These are phyloP conservation scores for Drosophila pegasa DNA, from an alignment of 2,888 invertebrate genomes.

Conservation along the genomic window DNA sequence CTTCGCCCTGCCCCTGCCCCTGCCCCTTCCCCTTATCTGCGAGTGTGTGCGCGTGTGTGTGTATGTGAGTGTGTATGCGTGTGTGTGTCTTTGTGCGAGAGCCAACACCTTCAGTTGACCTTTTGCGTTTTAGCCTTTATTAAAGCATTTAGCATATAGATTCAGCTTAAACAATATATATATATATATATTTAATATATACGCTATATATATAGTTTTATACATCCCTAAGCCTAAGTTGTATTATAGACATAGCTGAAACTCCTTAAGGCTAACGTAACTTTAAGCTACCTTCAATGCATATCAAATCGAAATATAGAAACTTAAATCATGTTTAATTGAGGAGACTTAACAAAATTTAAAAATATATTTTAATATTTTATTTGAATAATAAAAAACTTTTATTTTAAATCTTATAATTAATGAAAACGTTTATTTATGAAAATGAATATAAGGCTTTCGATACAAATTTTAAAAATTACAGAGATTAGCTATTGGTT, in stretches of 20 bases:
- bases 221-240: slow-evolving; percentile 48
- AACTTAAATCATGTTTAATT: slow-evolving; percentile 2
- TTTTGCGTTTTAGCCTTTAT: slow-evolving; percentile 7
- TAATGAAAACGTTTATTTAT: no score
- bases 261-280: slow-evolving; percentile 9
- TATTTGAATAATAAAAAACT: no score
- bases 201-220: background rate
- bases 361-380: background rate
- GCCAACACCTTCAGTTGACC: slow-evolving; percentile 6
- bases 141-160: slow-evolving; percentile 25
- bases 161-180: background rate
- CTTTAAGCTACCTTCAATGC: slow-evolving; percentile 23
- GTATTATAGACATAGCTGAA: slow-evolving; percentile 60
- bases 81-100: slow-evolving; percentile 5
- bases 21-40: background rate
- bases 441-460: no score
- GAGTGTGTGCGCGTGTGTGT: background rate
- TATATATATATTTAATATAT: background rate
- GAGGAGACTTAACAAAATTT: background rate
- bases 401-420: no score
- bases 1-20: background rate
- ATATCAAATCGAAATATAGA: slow-evolving; percentile 29
- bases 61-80: background rate
- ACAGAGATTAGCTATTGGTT: no score
- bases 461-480: no score